Evolutionary conservation across 1,140 invertebrate species (phyloP), one percentile per base, ranked within the genome.

Genomic region (Diabrotica virgifera): DNA sequence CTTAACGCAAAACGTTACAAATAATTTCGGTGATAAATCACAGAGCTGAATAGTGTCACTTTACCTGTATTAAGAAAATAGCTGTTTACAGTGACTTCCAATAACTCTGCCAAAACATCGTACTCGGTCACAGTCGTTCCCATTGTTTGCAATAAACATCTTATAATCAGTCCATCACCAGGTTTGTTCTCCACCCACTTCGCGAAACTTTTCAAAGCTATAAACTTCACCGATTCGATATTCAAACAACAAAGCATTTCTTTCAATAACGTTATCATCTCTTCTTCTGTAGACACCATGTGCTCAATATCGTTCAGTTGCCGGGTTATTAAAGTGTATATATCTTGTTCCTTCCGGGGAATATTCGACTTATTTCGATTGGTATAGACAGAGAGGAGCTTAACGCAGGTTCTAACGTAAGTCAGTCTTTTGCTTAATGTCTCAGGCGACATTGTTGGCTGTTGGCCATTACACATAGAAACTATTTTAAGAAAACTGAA

Each of bases 51-150:
- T 24, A 4, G 24, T 24, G 24, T 24, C 24, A 24, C 24, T 61
- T 71, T 70, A 78, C 77, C 71, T 59, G 60, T 73, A 60, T 72
- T 77, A 57, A 67, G 58, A 66, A 78, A 78, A 65, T 78, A 78
- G 52, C 71, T 72, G 10, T 61, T 66, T 13, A 78, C 38, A 4
- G 70, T 69, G 4, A 63, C 59, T 67, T 78, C 77, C 12, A 71
- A 73, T 36, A 78, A 52, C 40, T 65, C 40, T 5, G 69, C 72
- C n/a, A 76, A 58, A 64, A 59, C 51, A 52, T 74, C 70, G 52
- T 60, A 64, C 64, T 78, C 72, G 56, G 36, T 69, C 36, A 78
- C 70, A 50, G 61, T 54, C 11, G 63, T 40, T 9, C 69, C 71
- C 51, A 74, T 36, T 14, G 70, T 67, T 66, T 69, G 66, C 51